These are phyloP conservation scores for Clivina fossor DNA, from an alignment of 2,888 invertebrate species.

Conservation along the genomic window DNA sequence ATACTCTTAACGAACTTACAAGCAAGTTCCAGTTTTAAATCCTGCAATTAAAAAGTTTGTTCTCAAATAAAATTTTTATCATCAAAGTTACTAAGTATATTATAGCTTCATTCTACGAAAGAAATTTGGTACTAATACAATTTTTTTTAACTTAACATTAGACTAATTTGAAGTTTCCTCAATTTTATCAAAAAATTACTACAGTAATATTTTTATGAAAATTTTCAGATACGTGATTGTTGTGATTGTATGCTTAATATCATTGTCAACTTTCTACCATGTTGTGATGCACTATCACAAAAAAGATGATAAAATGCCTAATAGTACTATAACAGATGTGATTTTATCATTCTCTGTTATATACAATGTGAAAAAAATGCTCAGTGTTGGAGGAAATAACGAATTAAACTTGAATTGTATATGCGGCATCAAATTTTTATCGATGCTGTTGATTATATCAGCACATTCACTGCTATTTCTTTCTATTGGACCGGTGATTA, in stretches of 20 bases:
- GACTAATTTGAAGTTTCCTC: neutral
- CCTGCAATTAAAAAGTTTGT: too few relatives aligned
- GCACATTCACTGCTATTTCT: conserved; percentile 69
- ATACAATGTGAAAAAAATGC: conserved; percentile 61
- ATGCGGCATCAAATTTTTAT: conserved; percentile 61
- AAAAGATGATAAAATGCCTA: conserved; percentile 38
- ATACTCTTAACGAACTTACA: too few relatives aligned
- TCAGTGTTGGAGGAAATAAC: conserved; percentile 59
- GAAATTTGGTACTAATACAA: too few relatives aligned
- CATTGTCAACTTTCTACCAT: conserved; percentile 46
- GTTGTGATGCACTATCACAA: conserved; percentile 40
- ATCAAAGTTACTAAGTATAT: too few relatives aligned
- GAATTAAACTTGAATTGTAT: conserved; percentile 64
- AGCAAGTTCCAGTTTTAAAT: too few relatives aligned
- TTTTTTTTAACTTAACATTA: too few relatives aligned
- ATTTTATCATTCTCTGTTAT: conserved; percentile 62
- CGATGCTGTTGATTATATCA: conserved; percentile 67
- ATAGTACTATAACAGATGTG: conserved; percentile 38
- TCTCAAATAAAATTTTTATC: too few relatives aligned
- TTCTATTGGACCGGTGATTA: conserved; percentile 68
- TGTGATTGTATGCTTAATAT: conserved; percentile 42
- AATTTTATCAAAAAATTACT: neutral
- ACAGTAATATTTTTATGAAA: conserved; percentile 4
- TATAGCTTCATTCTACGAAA: too few relatives aligned
- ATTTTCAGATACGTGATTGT: conserved; percentile 43